Conservation (phyloP, 2,888 invertebrate genomes). For the Eupithecia tripunctaria region DNA sequence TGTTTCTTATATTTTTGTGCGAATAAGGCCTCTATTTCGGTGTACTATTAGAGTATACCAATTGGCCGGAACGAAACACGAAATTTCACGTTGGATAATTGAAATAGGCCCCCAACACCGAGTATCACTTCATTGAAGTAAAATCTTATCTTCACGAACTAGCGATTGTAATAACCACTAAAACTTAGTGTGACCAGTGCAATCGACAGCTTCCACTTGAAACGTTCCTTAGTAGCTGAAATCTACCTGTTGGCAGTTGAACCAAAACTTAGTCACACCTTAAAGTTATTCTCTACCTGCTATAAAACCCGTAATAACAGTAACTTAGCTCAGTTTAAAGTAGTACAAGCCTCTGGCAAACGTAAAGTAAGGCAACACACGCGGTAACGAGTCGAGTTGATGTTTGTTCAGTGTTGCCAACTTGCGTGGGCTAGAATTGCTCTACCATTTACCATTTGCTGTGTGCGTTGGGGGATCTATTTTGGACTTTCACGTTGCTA, state of each 20-base stretch:
- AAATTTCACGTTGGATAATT: too few relatives aligned
- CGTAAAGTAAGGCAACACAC: conserved; percentile 4
- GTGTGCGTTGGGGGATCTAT: conserved; percentile 12
- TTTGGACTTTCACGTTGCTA: neutral
- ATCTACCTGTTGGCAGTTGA: neutral
- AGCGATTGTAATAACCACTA: too few relatives aligned
- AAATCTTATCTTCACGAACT: too few relatives aligned
- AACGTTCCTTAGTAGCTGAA: neutral
- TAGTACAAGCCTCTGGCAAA: neutral
- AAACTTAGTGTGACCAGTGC: neutral
- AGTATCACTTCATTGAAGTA: too few relatives aligned
- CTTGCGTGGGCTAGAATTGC: conserved; percentile 53
- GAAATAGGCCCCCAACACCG: too few relatives aligned
- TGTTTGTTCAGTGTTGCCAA: conserved; percentile 55
- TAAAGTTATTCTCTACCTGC: neutral
- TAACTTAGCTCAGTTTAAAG: neutral
- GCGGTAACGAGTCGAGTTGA: conserved; percentile 52
- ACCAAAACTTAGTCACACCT: neutral
- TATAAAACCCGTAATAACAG: neutral
- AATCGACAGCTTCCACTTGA: neutral
- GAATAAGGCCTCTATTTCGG: too few relatives aligned
- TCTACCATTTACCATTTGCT: conserved; percentile 40
- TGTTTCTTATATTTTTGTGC: too few relatives aligned
- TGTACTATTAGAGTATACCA: too few relatives aligned
- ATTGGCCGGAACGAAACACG: too few relatives aligned